Percentiles rank a stretch among this genome's conserved stretches.
Conservation (phyloP, 2,113 vertebrate species). For the Ciconia boyciana region DNA sequence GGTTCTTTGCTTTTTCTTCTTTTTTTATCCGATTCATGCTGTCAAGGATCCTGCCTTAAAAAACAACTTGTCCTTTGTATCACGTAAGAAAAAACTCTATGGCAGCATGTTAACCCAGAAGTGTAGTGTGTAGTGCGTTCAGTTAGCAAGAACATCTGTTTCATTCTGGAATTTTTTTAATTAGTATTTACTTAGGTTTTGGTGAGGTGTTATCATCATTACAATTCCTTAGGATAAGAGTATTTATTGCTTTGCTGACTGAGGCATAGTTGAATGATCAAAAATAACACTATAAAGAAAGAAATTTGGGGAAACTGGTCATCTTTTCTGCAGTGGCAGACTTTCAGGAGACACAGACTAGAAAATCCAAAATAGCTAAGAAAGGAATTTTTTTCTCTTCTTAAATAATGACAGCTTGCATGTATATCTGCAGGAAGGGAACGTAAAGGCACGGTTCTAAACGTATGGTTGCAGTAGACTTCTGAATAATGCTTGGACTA, state of each 20-base stretch:
- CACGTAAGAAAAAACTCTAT: not conserved
- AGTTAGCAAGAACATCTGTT: not conserved
- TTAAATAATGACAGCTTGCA: not conserved
- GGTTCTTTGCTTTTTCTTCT: not conserved
- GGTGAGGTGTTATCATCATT: not conserved
- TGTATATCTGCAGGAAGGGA: not conserved
- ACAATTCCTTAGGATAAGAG: not conserved
- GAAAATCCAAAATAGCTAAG: not conserved
- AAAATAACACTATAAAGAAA: not conserved
- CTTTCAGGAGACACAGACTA: not conserved
- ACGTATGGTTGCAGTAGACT: not conserved
- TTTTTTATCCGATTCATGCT: not conserved
- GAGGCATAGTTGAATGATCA: not conserved
- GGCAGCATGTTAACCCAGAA: not conserved
- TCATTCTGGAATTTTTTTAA: not conserved
- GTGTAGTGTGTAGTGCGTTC: not conserved
- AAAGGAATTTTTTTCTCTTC: not conserved
- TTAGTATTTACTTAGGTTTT: not conserved
- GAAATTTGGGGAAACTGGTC: not conserved
- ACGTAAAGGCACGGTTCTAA: not conserved
- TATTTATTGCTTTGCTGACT: not conserved
- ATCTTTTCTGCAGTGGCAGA: not conserved
- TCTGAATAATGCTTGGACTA: not conserved
- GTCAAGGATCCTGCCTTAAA: not conserved
- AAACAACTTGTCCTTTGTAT: not conserved